Evolutionary conservation across 1,140 invertebrate species (phyloP), one percentile per base, ranked within the genome.

Genomic region (Laupala kohalensis): DNA sequence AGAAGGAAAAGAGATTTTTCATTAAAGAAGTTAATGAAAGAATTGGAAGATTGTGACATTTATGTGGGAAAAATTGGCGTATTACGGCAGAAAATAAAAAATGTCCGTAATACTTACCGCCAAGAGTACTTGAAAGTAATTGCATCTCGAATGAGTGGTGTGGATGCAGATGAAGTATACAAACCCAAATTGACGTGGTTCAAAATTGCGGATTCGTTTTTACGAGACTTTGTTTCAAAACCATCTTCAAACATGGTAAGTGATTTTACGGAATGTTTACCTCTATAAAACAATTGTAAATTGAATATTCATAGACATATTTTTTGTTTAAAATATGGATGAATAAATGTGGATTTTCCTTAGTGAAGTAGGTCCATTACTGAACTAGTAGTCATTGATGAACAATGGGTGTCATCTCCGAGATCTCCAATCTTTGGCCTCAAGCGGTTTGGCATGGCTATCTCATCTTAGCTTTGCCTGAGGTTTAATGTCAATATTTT

Each of bases 111-210:
- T 23, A 72, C 71, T n/a, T 66, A 73, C 64, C 63, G 53, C 28
- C 26, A n/a, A 23, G 64, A 73, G 28, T 64, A 70, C 27, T 25
- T 74, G 25, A 69, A 70, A 67, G 64, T 71, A 3, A 12, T 6
- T 27, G 63, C 26, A 29, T 69, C 25, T 25, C 37, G 29, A 67
- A 70, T 26, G 53, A 68, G 70, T 63, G 65, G 67, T 67, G 25
- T 27, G 62, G 67, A 67, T 6, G 19, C 67, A 72, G 69, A 71
- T 24, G 69, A 70, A 24, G 64, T 71, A 5, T 71, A 73, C n/a
- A 13, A 23, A 64, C 69, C 64, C 25, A 71, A 73, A 66, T 67
- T 71, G 15, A 25, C n/a, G 13, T 72, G 71, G 71, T 72, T 69
- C 67, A 68, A 72, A 23, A 19, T 29, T 66, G 71, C 71, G 12